A percentile compares a stretch with the other conserved stretches of the same genome.
Evolutionary conservation across 2,113 vertebrate genomes (phyloP).

Genomic region (Calypte anna): DNA sequence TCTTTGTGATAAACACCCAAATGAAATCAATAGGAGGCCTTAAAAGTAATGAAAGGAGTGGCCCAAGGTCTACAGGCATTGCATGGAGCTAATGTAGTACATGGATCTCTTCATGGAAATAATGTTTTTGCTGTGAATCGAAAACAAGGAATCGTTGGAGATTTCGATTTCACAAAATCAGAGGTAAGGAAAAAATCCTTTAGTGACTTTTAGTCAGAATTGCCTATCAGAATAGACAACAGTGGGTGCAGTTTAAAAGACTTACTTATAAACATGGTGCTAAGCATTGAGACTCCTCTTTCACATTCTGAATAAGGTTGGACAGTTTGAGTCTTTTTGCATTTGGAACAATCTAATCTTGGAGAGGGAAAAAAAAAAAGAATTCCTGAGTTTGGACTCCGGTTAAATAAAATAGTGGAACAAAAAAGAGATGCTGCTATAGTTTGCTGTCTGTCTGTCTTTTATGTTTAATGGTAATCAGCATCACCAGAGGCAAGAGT

Average conservation of each 20-base stretch:
- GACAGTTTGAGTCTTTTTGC: background rate
- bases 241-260: background rate
- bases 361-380: background rate
- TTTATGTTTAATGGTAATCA: background rate
- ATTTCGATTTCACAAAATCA: conserved; percentile 84
- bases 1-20: conserved; percentile 14
- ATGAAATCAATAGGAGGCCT: conserved; percentile 72
- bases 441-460: background rate
- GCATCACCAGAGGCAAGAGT: background rate
- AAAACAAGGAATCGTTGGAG: conserved; percentile 82
- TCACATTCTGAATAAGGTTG: background rate
- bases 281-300: background rate
- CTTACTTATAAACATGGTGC: background rate
- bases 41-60: conserved; percentile 84
- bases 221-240: background rate
- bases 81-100: conserved; percentile 75
- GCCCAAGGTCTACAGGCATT: conserved; percentile 76
- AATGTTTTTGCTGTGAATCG: conserved; percentile 85
- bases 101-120: conserved; percentile 82
- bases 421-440: background rate
- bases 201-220: background rate
- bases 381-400: background rate
- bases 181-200: conserved; percentile 65
- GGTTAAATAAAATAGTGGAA: background rate
- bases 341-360: background rate